Percentiles rank a stretch among this genome's conserved stretches.
phyloP scores from a whole-genome alignment of 2,113 vertebrate genomes.

The Microtus richardsoni region DNA sequence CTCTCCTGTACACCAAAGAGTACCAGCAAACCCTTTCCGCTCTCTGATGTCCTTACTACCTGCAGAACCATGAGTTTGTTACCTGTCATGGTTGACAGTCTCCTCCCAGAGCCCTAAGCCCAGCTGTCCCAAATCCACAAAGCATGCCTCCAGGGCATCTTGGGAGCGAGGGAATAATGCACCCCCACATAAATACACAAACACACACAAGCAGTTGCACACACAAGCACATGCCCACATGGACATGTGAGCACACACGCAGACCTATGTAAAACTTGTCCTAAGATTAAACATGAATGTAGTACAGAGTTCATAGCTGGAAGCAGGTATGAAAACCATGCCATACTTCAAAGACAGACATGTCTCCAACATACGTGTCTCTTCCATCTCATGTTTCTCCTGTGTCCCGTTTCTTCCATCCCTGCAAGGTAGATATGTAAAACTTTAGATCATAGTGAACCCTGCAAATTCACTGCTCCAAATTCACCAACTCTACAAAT shows the following conservation, averaged over 20 bases:
- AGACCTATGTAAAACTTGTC: neutral
- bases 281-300: neutral
- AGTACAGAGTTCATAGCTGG: no score
- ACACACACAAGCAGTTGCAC: no score
- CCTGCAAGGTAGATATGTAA: no score
- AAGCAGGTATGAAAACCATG: rapidly evolving
- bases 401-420: neutral
- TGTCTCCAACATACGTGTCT: rapidly evolving
- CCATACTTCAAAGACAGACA: rapidly evolving
- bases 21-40: slow-evolving; percentile 79
- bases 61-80: rapidly evolving
- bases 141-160: neutral
- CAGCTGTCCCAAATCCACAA: rapidly evolving
- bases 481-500: neutral
- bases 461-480: neutral
- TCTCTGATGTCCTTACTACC: neutral
- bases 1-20: slow-evolving; percentile 87
- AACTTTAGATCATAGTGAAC: rapidly evolving
- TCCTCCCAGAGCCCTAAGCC: neutral
- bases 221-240: rapidly evolving
- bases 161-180: neutral
- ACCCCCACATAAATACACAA: no score
- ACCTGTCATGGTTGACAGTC: rapidly evolving
- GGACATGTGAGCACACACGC: rapidly evolving
- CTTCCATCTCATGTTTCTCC: neutral